Base-by-base conservation (phyloP, 2,888 invertebrate species). In the Crepidodera aurea region DNA sequence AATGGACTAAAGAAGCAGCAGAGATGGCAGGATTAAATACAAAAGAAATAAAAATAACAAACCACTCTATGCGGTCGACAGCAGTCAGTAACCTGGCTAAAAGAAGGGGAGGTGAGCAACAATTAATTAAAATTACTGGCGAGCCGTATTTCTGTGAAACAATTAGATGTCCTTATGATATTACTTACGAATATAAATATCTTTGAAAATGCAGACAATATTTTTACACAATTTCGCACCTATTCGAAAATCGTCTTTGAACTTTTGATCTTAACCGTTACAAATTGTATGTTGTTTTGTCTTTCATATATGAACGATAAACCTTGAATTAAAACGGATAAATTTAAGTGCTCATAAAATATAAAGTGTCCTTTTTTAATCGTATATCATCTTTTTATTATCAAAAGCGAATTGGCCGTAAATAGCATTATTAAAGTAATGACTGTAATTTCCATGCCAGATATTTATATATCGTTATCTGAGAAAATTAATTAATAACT, bases 321-420 rank as follows among this genome's bases (percentile, higher is more conserved):
- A 53, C 53, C 53, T 53, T 53, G 53, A 27, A 53, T 53, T 32
- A 12, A 3, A 16, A 34, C n/a, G 18, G 25, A 39, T 39, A 40
- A 53, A 19, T 53, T 40, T 53, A 53, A 53, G 40, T 40, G 18
- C 53, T 27, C 39, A 53, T 53, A 53, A 53, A 53, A 40, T 27
- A 12, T 13, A 8, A 44, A 42, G 19, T 27, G 8, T 22, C n/a
- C 8, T 32, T 50, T 16, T 29, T 32, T 13, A 29, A 50, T 34
- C 19, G 50, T 50, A 29, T 16, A 37, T 40, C 27, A 40, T 53
- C 16, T 25, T 53, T 22, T 53, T 53, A 53, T 53, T 40, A 39
- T 32, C 50, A 39, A 53, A 53, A 53, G 3, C 19, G 16, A 53
- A 40, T 53, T 53, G 16, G 10, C 22, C 27, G 27, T 53, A 25